Percentiles rank a stretch among this genome's conserved stretches.
These are phyloP conservation scores for Sebastes goodei DNA, from an alignment of 2,797 vertebrate species.

Conservation along the genomic window DNA sequence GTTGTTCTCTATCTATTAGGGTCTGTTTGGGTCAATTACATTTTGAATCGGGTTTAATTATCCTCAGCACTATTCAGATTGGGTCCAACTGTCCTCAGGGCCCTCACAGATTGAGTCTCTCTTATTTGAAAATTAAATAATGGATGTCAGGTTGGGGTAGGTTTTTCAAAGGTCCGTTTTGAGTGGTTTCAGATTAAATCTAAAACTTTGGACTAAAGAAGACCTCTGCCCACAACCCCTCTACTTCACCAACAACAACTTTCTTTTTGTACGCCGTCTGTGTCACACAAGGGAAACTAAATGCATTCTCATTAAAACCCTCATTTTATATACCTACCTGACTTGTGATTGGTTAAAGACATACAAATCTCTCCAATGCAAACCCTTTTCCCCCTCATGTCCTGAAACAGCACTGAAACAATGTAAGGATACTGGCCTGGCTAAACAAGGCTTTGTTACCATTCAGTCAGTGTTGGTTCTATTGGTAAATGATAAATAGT, in stretches of 20 bases:
- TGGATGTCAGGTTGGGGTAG: too few species aligned
- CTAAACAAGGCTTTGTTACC: background rate
- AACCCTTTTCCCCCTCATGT: background rate
- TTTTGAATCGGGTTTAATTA: background rate
- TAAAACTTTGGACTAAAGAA: background rate
- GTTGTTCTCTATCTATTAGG: background rate
- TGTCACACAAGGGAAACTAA: too few species aligned
- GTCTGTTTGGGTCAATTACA: background rate
- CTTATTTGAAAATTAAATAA: background rate
- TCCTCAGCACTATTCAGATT: background rate
- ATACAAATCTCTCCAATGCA: background rate
- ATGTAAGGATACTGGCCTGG: background rate
- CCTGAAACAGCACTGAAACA: background rate
- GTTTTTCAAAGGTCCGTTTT: too few species aligned
- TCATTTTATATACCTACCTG: background rate
- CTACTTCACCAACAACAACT: background rate
- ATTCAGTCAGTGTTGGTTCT: constrained; percentile 34
- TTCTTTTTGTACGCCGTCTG: background rate
- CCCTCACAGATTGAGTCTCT: background rate
- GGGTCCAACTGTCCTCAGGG: background rate
- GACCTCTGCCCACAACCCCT: background rate
- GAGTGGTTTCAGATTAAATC: too few species aligned
- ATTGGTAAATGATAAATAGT: constrained; percentile 49
- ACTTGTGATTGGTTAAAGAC: background rate
- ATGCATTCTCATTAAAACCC: background rate